Evolutionary conservation across 2,797 vertebrate species (phyloP), one percentile per base, ranked within the genome.

Genomic region (Spinus pinus): DNA sequence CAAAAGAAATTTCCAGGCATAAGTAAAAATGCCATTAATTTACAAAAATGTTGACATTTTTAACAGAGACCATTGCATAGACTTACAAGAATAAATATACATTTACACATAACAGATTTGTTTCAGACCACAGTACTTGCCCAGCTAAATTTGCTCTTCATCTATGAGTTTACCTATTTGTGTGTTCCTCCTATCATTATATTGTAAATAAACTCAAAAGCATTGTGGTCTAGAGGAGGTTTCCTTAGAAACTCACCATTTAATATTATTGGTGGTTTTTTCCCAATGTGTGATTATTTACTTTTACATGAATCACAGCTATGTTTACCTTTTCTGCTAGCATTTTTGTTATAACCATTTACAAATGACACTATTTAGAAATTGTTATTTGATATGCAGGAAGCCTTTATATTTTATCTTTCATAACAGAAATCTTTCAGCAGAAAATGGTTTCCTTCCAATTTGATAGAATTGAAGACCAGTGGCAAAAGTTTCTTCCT

Each of bases 121-220:
- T 78, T 91, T 84, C 14, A 23, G 41, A 74, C 33, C 4, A 69
- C 9, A 37, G 27, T 50, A 33, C 9, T 35, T 70, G 14, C 3
- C 3, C 33, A 50, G 18, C 7, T 66, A 78, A 42, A 54, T 85
- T 84, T 69, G 2, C 31, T 33, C 3, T 87, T 80, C 20, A 18
- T 50, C 27, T 37, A 4, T 50, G 11, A 65, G 9, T 62, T 82
- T 78, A 56, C 5, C 8, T 78, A 31, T 62, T 86, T 50, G 3
- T 0, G 0, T 46, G 9, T 64, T 87, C 9, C 10, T 78, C 12
- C 31, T 70, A 31, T 46, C 22, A 14, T 39, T 81, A 31, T 19
- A 20, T 2, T 7, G 27, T 27, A 65, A 94, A 71, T 85, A 30
- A 74, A 28, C 14, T 71, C 51, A 67, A 78, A 41, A 74, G 2